Base-by-base conservation (phyloP, 2,888 invertebrate species). In the Ceriagrion tenellum region DNA sequence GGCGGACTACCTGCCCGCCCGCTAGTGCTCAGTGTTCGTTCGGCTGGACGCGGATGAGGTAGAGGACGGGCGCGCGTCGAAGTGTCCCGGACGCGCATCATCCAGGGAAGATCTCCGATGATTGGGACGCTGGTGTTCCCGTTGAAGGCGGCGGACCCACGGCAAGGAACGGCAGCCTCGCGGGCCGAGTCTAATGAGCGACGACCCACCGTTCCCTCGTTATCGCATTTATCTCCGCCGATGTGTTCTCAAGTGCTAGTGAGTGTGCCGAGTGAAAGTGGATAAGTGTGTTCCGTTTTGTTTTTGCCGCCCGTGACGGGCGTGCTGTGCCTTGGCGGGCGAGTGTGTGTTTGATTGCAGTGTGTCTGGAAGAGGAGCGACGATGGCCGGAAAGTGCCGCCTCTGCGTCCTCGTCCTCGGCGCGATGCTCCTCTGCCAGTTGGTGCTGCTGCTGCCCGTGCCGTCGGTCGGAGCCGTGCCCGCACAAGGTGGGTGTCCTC, bases 401-500 rank as follows among this genome's bases (percentile, higher is more conserved):
- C 30, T 81, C 30, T 81, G 13, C 69, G n/a, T 69, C 35, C 63
- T n/a, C 20, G 20, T n/a, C 40, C 40, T 91, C 63, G 63, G 40
- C 74, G 47, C 55, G 69, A 8, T 26, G 47, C 3, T 74, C 12
- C 55, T 69, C 26, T 10, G 69, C 63, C 35, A 55, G 35, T 56
- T 35, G 91, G 35, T 35, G 47, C 69, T 93, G 59, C 26, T 26
- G 40, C 35, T 93, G 69, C 69, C 47, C 47, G 69, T 30, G n/a
- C 63, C 47, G 0, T 74, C 69, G 30, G 47, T 55, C 26, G 93
- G 30, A 26, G 93, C 93, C 63, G 69, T 69, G 23, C 93, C 63
- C 16, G 93, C 93, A 13, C 93, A 93, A 93, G 93, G 93, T 93
- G 93, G 47, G 93, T 93, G 59, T 59, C 47, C 47, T 47, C 47